These are phyloP conservation scores for Eueremaeus valkanovi DNA, from an alignment of 2,888 invertebrate genomes.

Conservation along the genomic window DNA sequence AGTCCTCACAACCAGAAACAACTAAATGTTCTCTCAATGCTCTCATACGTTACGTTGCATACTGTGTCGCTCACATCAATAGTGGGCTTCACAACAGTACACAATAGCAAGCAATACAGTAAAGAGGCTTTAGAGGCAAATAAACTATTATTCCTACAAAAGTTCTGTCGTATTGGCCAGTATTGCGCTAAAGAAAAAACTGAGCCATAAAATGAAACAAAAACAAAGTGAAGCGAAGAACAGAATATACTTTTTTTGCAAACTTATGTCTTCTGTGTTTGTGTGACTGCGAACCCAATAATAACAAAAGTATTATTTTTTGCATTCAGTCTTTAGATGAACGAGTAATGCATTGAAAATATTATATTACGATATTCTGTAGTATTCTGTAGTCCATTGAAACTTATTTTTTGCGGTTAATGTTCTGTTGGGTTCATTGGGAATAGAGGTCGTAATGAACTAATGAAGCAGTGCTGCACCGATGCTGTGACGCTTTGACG, in stretches of 20 bases:
- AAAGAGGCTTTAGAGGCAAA: slow-evolving; percentile 29
- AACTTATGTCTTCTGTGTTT: not conserved
- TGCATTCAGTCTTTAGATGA: not conserved
- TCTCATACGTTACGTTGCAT: not conserved
- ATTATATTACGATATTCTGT: no score
- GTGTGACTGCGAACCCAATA: not conserved
- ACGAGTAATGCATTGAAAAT: not conserved
- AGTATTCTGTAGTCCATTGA: not conserved
- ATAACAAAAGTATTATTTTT: slow-evolving; percentile 6
- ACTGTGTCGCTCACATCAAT: not conserved
- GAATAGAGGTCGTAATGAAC: slow-evolving; percentile 13
- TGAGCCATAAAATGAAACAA: not conserved
- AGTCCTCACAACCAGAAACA: not conserved
- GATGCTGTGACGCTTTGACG: not conserved
- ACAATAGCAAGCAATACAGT: slow-evolving; percentile 14
- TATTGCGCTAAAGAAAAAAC: not conserved
- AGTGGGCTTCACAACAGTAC: not conserved
- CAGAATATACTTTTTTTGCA: no score
- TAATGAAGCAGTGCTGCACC: slow-evolving; percentile 18
- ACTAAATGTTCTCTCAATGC: no score
- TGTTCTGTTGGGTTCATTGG: slow-evolving; percentile 7
- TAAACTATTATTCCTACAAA: slow-evolving; percentile 5
- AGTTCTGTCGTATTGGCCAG: not conserved
- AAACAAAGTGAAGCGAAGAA: not conserved
- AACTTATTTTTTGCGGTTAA: slow-evolving; percentile 17